Evolutionary conservation across 2,797 vertebrate genomes (phyloP).

Genomic region (Clarias laeviceps): DNA sequence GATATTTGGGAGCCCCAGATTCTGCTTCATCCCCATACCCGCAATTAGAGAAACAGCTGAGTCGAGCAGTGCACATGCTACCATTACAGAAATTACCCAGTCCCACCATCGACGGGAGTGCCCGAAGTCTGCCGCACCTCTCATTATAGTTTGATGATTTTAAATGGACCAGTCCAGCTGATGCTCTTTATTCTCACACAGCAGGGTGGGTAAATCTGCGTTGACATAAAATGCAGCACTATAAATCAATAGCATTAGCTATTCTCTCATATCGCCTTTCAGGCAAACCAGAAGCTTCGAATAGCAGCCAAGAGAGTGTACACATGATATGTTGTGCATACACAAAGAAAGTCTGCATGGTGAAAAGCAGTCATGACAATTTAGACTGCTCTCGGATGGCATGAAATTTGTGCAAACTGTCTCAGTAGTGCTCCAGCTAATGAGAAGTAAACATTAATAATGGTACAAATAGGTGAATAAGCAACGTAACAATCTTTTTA

Average conservation of each 20-base stretch:
- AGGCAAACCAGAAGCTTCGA: constrained; percentile 38
- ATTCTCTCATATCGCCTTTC: constrained; percentile 27
- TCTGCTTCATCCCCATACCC: background rate
- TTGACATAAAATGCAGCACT: constrained; percentile 29
- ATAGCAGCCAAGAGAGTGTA: constrained; percentile 20
- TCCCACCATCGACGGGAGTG: constrained; percentile 33
- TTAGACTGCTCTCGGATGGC: background rate
- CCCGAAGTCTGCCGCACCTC: constrained; percentile 24
- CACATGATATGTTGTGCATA: constrained; percentile 14
- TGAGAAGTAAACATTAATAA: background rate
- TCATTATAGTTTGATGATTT: constrained; percentile 45
- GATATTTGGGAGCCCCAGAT: constrained; percentile 28
- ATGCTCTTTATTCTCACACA: constrained; percentile 46
- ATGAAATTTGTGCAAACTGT: constrained; percentile 3
- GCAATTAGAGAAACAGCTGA: constrained; percentile 29
- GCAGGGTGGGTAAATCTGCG: constrained; percentile 16
- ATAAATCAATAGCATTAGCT: constrained; percentile 43
- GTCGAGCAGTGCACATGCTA: constrained; percentile 30
- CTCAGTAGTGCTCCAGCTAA: background rate
- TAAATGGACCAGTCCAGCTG: constrained; percentile 46
- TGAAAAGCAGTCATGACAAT: constrained; percentile 18
- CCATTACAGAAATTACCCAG: constrained; percentile 49
- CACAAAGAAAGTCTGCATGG: constrained; percentile 16
- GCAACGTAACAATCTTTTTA: too few species aligned
- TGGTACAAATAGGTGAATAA: too few species aligned